phyloP scores from a whole-genome alignment of 1,140 invertebrate genomes.

The Dysdera silvatica region DNA sequence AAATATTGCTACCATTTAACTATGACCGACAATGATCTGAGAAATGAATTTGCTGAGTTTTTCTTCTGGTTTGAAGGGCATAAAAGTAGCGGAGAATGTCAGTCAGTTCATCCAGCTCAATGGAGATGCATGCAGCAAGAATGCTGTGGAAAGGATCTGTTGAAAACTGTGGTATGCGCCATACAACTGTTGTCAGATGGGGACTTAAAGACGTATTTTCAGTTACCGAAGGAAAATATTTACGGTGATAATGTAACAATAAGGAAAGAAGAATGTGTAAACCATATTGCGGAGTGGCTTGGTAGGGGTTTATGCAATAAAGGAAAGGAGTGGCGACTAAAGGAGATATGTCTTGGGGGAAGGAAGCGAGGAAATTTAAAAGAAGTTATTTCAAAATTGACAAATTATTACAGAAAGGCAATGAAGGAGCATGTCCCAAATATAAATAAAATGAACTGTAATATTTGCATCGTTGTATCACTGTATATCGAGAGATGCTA shows the following conservation, averaged over 20 bases:
- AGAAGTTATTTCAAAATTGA: no score
- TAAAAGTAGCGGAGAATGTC: constrained; percentile 39
- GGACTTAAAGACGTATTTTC: not conserved
- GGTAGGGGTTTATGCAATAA: not conserved
- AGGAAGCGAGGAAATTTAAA: no score
- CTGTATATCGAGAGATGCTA: not conserved
- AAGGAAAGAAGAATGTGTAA: not conserved
- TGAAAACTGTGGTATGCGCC: not conserved
- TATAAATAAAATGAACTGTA: not conserved
- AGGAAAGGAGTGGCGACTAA: not conserved
- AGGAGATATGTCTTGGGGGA: not conserved
- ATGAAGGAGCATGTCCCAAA: not conserved
- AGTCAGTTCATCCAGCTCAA: not conserved
- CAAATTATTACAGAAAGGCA: not conserved
- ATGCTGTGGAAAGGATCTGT: not conserved
- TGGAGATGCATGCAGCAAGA: not conserved
- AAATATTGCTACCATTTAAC: no score
- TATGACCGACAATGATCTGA: no score
- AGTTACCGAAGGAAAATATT: not conserved
- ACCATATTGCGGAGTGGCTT: not conserved
- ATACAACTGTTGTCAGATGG: not conserved
- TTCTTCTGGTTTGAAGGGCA: no score
- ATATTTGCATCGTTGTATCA: not conserved
- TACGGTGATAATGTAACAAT: not conserved
- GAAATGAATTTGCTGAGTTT: no score